A percentile compares a stretch with the other conserved stretches of the same genome.
These are phyloP conservation scores for Condylura cristata DNA, from an alignment of 2,113 vertebrate genomes.

Conservation along the genomic window DNA sequence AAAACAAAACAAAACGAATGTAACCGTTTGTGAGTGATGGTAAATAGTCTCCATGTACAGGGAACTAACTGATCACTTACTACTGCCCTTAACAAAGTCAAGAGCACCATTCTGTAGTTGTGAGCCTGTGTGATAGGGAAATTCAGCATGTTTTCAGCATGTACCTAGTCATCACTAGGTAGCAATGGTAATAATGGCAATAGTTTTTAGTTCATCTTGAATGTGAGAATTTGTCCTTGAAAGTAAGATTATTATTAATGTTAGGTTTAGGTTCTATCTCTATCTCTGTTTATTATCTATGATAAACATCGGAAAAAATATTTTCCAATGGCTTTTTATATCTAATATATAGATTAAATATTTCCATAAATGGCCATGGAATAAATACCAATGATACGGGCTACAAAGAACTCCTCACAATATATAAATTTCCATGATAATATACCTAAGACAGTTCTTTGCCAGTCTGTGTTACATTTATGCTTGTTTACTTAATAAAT, in stretches of 20 bases:
- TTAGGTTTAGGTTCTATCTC: neutral
- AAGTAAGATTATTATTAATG: neutral
- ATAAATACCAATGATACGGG: neutral
- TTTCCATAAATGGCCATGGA: neutral
- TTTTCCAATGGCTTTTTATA: neutral
- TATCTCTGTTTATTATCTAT: neutral
- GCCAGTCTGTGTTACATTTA: neutral
- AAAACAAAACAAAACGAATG: constrained; percentile 26
- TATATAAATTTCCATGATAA: neutral
- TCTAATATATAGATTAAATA: constrained; percentile 8
- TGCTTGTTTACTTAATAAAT: neutral
- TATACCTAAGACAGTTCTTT: neutral
- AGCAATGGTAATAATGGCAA: neutral
- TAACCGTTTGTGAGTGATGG: neutral
- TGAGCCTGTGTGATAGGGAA: neutral
- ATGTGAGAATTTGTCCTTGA: constrained; percentile 11
- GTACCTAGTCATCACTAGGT: constrained; percentile 18
- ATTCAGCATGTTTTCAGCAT: neutral
- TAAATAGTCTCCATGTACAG: neutral
- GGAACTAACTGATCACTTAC: neutral
- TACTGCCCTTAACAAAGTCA: neutral
- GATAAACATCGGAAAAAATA: neutral
- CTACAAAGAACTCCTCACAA: neutral
- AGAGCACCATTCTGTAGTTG: neutral
- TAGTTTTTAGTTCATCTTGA: neutral